Base-by-base conservation (phyloP, 2,113 vertebrate genomes). In the Gadus macrocephalus region DNA sequence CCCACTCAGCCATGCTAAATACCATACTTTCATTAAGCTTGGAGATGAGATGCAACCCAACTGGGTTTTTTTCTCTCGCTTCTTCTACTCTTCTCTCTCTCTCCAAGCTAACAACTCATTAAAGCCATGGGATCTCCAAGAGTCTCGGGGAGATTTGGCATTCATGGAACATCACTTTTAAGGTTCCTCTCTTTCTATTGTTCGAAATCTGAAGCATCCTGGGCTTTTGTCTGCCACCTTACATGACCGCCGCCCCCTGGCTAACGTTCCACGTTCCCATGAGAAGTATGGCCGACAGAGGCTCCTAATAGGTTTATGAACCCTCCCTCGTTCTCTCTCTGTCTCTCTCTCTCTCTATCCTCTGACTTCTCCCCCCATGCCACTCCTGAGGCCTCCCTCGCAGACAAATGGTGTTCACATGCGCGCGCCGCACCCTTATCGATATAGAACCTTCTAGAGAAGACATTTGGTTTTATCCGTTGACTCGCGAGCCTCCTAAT, bases 21-120 rank as follows among this genome's bases (percentile, higher is more conserved):
- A 15, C 68, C 72, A 69, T 55, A 61, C 81, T 63, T 75, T 62
- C 68, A 81, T 86, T 85, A 81, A 83, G 76, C 25, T 61, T 60
- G 4, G 61, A 69, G 69, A 80, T 68, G 25, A 78, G 55, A 74
- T 64, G 56, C 58, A 35, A 60, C 35, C 58, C 58, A 70, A 35
- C 38, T 49, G 1, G 62, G 69, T 62, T 22, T 67, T 49, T 49
- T 49, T 49, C 11, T 49, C 42, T 49, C 12, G 2, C 42, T 49
- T 49, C 42, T 49, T 49, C 42, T 49, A 12, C 42, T 49, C 42
- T 25, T 25, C 42, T 49, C 42, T 25, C 42, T 49, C 42, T 49
- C 42, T 15, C 72, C 53, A 27, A 60, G 56, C 67, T 67, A 78
- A 78, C 70, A 20, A 55, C 15, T 82, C 71, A 78, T 81, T 83